Base-by-base conservation (phyloP, 1,140 invertebrate genomes). In the Eciton burchellii region DNA sequence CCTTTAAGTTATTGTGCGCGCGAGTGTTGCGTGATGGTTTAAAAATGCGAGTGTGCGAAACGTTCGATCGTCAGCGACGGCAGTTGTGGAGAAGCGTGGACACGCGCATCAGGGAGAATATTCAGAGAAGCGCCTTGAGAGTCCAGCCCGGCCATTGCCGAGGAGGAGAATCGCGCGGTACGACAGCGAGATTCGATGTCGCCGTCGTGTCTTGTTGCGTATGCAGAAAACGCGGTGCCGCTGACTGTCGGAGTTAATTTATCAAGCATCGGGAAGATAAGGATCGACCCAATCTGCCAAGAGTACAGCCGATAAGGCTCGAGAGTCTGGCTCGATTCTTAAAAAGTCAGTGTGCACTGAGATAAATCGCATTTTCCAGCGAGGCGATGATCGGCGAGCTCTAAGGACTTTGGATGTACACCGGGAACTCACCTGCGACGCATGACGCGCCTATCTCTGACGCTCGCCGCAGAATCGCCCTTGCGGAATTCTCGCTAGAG, bases 1-100 rank as follows among this genome's bases (percentile, higher is more conserved):
- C 74, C 74, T 79, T 79, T 79, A 70, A 54, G 41, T 70, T 77
- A 79, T 79, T 70, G 74, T 70, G 74, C 74, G 63, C 14, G n/a
- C 35, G 74, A 79, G 74, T 35, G 49, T 79, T 68, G 63, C 49
- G 63, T 79, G 63, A 70, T 70, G 74, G 12, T 43, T 79, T 49
- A 70, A 79, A 79, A 79, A 68, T 70, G 74, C 49, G 74, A 56
- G 24, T 79, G 21, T 56, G 49, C 49, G 63, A 68, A 68, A 68
- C 62, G 73, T 43, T 54, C 62, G 29, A 35, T 35, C 35, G 47
- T 11, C 35, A 11, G 21, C 60, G 63, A 56, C 19, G 63, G 3
- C 49, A 45, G 77, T 19, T 54, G 77, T 54, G 35, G 35, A 49
- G 63, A 70, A 57, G 56, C 26, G 59, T n/a, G n/a, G n/a, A n/a